Conservation (phyloP, 2,113 vertebrate genomes). For the Labeo rohita region DNA sequence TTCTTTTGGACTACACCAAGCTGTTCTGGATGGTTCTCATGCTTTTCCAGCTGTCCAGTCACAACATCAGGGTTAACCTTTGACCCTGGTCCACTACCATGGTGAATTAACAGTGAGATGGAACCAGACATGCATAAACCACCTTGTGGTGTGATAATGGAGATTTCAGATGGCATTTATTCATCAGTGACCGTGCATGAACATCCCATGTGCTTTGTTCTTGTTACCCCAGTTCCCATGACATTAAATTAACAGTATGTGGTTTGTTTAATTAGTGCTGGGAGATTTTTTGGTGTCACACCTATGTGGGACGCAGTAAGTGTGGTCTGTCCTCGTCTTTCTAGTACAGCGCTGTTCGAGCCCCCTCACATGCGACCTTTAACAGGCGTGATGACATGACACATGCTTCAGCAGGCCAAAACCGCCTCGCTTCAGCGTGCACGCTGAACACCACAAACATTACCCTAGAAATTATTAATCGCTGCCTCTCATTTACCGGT, state of each 20-base stretch:
- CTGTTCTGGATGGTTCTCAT: constrained; percentile 35
- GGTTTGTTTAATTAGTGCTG: neutral
- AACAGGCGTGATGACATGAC: constrained; percentile 58
- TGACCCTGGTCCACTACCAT: constrained; percentile 26
- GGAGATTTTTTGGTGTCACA: constrained; percentile 17
- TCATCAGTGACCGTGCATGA: neutral
- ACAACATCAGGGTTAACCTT: constrained; percentile 52
- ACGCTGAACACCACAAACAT: constrained; percentile 31
- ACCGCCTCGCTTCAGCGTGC: neutral
- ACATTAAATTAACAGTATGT: neutral
- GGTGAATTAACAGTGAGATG: constrained; percentile 7
- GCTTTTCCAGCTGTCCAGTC: constrained; percentile 69
- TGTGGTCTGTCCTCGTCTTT: constrained; percentile 43
- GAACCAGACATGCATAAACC: neutral
- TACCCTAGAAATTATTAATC: constrained; percentile 55
- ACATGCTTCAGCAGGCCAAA: constrained; percentile 43
- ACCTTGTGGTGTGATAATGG: neutral
- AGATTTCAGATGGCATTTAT: neutral
- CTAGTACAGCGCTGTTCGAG: constrained; percentile 60
- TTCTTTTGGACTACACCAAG: constrained; percentile 39
- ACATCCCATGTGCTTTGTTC: neutral
- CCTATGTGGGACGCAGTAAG: constrained; percentile 3
- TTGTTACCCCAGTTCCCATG: constrained; percentile 16
- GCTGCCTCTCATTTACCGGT: constrained; percentile 55
- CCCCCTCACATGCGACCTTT: constrained; percentile 71